Conservation (phyloP, 2,113 vertebrate genomes). For the Cairina moschata region DNA sequence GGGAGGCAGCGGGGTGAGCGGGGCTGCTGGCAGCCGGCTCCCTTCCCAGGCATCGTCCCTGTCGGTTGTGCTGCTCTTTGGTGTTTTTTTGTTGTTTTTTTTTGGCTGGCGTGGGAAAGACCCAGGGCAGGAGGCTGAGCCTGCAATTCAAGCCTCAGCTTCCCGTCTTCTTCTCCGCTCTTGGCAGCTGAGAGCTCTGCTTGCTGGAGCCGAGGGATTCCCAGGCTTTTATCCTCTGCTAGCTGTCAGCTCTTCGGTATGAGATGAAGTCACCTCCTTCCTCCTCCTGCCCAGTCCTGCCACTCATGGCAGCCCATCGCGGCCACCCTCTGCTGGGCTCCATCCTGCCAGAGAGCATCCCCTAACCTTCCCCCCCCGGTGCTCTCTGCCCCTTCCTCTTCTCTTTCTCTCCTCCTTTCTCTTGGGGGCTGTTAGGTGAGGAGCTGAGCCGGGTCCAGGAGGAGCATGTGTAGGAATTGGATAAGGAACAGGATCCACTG, state of each 20-base stretch:
- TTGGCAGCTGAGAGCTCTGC: slow-evolving; percentile 20
- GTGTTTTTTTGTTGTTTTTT: not conserved
- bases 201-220: not conserved
- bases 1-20: not conserved
- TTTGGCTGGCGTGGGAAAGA: not conserved
- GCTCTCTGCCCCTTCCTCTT: not conserved
- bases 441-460: not conserved
- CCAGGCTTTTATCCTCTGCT: slow-evolving; percentile 22
- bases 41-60: not conserved
- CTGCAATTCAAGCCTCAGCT: not conserved
- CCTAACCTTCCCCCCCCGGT: not conserved
- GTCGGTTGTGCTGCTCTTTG: not conserved
- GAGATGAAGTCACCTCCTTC: slow-evolving; percentile 45
- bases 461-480: slow-evolving; percentile 44
- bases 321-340: not conserved
- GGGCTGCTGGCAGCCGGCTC: not conserved
- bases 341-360: not conserved
- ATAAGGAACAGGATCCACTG: not conserved
- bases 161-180: not conserved
- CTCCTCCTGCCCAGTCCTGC: not conserved
- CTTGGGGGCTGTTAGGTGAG: not conserved
- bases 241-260: slow-evolving; percentile 4
- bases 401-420: not conserved
- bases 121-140: not conserved
- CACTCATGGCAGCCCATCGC: fast-evolving